These are phyloP conservation scores for Philonicus albiceps DNA, from an alignment of 2,888 invertebrate species.

Conservation along the genomic window DNA sequence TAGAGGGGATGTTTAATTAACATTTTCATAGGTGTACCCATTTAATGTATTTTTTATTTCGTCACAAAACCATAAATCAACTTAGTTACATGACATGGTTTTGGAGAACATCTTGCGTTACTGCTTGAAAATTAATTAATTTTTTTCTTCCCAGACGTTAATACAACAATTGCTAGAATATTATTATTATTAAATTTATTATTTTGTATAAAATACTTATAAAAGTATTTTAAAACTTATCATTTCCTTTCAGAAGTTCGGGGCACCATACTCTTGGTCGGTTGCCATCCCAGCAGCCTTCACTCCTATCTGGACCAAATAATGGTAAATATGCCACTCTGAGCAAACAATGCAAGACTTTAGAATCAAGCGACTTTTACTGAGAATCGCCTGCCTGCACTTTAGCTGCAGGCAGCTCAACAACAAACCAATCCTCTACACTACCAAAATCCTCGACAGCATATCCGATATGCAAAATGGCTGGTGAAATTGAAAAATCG, in stretches of 20 bases:
- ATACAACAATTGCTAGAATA: not conserved
- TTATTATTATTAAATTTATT: not conserved
- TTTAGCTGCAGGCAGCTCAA: conserved; percentile 62
- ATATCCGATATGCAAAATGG: conserved; percentile 59
- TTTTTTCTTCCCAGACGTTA: not conserved
- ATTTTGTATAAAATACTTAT: not conserved
- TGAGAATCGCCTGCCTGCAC: conserved; percentile 77
- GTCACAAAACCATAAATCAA: not conserved
- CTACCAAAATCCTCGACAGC: conserved; percentile 61
- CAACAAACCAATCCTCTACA: conserved; percentile 54
- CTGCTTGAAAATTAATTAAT: not conserved
- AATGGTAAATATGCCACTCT: conserved; percentile 91
- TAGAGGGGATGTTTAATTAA: not conserved
- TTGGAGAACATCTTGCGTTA: not conserved
- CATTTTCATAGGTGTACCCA: not conserved
- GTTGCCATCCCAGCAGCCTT: conserved; percentile 66
- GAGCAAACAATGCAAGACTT: conserved; percentile 94
- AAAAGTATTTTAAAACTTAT: not conserved
- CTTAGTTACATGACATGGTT: not conserved
- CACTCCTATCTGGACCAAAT: conserved; percentile 70
- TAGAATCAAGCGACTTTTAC: conserved; percentile 93
- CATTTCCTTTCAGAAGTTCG: conserved; percentile 53
- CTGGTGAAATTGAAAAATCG: conserved; percentile 53
- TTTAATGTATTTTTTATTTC: not conserved
- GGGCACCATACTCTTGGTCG: conserved; percentile 73